These are phyloP conservation scores for Idaea dimidiata DNA, from an alignment of 2,888 invertebrate genomes.

Conservation along the genomic window DNA sequence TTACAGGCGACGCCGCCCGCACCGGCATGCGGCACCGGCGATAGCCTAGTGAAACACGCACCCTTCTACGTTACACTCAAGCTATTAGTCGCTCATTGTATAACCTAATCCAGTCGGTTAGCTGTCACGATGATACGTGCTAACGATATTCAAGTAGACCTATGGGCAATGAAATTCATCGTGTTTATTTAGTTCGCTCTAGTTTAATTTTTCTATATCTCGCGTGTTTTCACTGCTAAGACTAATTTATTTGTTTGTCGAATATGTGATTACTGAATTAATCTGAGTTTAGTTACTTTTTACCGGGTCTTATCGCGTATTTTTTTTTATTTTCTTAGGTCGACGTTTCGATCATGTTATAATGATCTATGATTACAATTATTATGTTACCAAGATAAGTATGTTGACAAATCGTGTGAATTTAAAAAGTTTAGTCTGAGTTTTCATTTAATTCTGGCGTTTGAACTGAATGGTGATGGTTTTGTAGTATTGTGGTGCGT, in stretches of 20 bases:
- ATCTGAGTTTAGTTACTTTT: too few species aligned
- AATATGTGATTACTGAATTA: not conserved
- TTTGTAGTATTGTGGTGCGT: not conserved
- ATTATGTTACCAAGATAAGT: too few species aligned
- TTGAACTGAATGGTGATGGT: not conserved
- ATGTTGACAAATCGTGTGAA: too few species aligned
- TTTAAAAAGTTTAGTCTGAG: too few species aligned
- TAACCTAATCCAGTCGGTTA: not conserved
- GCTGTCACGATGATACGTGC: constrained; percentile 4
- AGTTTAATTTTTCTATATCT: constrained; percentile 3
- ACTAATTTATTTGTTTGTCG: not conserved
- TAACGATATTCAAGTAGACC: constrained; percentile 10
- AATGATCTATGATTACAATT: too few species aligned
- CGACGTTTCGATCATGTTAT: too few species aligned
- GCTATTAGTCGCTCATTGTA: constrained; percentile 5
- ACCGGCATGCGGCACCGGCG: too few species aligned
- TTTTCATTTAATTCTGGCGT: too few species aligned
- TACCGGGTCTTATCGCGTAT: too few species aligned
- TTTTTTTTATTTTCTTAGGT: too few species aligned
- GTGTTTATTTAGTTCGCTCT: constrained; percentile 9
- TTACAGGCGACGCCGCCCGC: not conserved
- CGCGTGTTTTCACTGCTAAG: constrained; percentile 4
- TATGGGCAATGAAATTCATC: not conserved
- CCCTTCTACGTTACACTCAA: not conserved
- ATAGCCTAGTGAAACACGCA: not conserved